Conservation (phyloP, 2,888 invertebrate species). For the Teinopalpus imperialis region DNA sequence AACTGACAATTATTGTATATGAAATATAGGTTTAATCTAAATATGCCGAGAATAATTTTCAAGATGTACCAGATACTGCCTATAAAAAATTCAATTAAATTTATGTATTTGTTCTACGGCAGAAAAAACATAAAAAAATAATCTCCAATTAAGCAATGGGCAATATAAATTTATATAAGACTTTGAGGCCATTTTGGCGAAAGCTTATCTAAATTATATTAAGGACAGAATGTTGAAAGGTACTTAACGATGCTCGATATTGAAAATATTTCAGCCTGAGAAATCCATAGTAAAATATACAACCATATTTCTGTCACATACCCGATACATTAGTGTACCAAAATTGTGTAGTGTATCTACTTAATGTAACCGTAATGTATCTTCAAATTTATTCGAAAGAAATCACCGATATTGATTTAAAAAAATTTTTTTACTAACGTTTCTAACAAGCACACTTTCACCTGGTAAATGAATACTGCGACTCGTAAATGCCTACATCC, state of each 20-base stretch:
- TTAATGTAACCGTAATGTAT: no score
- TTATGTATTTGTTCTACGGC: neutral
- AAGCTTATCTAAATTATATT: slow-evolving; percentile 23
- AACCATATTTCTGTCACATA: slow-evolving; percentile 4
- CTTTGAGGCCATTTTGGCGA: slow-evolving; percentile 15
- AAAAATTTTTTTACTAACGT: no score
- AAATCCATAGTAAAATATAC: slow-evolving; percentile 10
- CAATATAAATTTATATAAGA: slow-evolving; percentile 24
- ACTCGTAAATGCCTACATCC: no score
- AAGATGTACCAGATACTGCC: no score
- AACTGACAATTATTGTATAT: no score
- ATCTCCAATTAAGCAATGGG: neutral
- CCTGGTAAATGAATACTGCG: no score
- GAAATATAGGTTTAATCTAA: no score
- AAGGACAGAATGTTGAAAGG: slow-evolving; percentile 24
- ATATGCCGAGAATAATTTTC: no score
- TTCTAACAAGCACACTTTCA: no score
- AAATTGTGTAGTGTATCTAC: no score
- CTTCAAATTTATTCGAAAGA: no score
- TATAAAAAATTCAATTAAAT: slow-evolving; percentile 11
- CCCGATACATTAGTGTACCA: neutral
- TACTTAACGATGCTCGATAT: slow-evolving; percentile 12
- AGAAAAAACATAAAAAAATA: neutral
- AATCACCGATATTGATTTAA: no score
- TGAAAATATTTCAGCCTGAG: slow-evolving; percentile 16